Evolutionary conservation across 1,140 invertebrate genomes (phyloP).

Genomic region (Ladona fulva): DNA sequence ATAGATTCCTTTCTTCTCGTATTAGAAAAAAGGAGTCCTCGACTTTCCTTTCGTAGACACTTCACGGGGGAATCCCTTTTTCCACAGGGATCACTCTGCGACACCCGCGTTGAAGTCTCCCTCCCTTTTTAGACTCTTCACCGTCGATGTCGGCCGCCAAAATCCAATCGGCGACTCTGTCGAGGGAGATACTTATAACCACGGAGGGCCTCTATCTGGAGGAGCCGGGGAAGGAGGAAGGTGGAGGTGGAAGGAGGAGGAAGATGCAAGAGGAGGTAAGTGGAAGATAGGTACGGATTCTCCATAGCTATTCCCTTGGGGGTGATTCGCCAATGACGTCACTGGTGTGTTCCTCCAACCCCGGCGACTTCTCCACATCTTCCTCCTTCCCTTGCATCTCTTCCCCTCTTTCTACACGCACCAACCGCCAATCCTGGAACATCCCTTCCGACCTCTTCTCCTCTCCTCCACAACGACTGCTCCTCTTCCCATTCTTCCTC

Average conservation of each 20-base stretch:
- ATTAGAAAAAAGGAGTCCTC: background rate
- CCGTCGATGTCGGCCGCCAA: background rate
- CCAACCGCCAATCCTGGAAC: background rate
- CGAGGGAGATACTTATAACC: constrained; percentile 4
- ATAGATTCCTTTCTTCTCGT: background rate
- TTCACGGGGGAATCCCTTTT: background rate
- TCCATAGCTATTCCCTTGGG: background rate
- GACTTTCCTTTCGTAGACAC: background rate
- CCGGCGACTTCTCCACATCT: background rate
- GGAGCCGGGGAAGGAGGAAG: background rate
- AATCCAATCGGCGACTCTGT: background rate
- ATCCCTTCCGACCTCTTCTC: background rate
- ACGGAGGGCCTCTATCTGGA: background rate
- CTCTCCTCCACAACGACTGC: background rate
- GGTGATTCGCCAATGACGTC: background rate
- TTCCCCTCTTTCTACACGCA: background rate
- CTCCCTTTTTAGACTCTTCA: background rate
- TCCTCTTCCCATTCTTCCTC: background rate
- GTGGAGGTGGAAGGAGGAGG: background rate
- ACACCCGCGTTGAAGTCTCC: background rate
- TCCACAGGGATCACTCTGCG: background rate
- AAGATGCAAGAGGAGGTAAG: background rate
- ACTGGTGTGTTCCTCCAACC: background rate
- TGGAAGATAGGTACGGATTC: background rate
- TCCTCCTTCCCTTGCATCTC: background rate